Evolutionary conservation across 2,888 invertebrate genomes (phyloP).

Genomic region (Caenorhabditis japonica): DNA sequence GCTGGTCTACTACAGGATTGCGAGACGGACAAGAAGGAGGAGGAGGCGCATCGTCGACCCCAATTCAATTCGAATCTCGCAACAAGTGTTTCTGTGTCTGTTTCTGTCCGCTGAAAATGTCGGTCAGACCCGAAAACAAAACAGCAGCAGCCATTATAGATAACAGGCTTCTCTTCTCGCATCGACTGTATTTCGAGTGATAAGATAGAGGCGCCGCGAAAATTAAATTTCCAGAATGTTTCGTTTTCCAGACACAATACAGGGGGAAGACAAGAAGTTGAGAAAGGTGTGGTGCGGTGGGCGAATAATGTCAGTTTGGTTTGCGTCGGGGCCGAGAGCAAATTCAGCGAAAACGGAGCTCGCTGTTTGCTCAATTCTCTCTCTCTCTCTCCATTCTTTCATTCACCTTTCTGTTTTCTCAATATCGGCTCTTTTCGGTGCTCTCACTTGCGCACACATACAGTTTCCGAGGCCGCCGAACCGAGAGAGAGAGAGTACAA

Average conservation of each 20-base stretch:
- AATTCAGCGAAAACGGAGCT: slow-evolving; percentile 15
- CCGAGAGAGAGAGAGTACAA: background rate
- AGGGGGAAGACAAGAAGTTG: too few relatives aligned
- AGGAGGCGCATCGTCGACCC: background rate
- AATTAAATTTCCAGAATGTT: too few relatives aligned
- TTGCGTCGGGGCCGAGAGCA: too few relatives aligned
- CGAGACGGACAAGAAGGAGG: background rate
- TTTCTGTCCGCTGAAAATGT: slow-evolving; percentile 27
- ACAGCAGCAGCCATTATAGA: slow-evolving; percentile 3
- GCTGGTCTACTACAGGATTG: slow-evolving; percentile 9
- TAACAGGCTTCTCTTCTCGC: background rate
- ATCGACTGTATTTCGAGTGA: too few relatives aligned
- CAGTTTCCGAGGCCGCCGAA: slow-evolving; percentile 7
- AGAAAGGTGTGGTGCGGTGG: too few relatives aligned
- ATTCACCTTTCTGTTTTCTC: too few relatives aligned
- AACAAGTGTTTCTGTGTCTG: slow-evolving; percentile 11
- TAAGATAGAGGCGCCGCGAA: too few relatives aligned
- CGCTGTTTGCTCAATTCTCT: slow-evolving; percentile 17
- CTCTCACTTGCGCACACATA: slow-evolving; percentile 21
- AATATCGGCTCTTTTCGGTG: slow-evolving; percentile 33
- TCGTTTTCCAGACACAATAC: too few relatives aligned
- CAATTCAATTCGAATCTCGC: too few relatives aligned
- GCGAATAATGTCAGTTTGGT: too few relatives aligned
- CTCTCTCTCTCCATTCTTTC: slow-evolving; percentile 5
- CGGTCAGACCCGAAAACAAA: slow-evolving; percentile 4